These are phyloP conservation scores for Mionectes olivaceus DNA, from an alignment of 2,797 vertebrate species.

Conservation along the genomic window DNA sequence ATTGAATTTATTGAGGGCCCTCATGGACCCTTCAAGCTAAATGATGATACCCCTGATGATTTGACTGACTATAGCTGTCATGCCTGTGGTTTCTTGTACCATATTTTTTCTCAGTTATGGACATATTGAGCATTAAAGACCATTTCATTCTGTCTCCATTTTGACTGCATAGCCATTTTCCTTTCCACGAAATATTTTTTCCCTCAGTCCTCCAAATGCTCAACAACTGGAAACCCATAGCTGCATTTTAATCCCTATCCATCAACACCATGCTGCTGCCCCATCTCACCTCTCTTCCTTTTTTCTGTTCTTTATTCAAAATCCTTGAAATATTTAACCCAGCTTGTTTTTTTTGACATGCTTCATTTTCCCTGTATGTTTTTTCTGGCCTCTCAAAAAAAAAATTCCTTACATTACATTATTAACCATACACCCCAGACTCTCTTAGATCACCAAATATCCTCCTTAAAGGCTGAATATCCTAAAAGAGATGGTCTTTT, in stretches of 20 bases:
- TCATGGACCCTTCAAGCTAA: background rate
- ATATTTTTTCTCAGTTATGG: background rate
- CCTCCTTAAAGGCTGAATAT: background rate
- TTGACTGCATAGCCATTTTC: background rate
- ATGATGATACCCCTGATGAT: background rate
- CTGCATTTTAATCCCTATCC: background rate
- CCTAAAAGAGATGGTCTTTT: background rate
- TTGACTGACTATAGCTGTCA: background rate
- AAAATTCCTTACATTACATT: background rate
- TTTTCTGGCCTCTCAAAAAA: background rate
- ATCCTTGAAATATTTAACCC: background rate
- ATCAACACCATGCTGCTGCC: background rate
- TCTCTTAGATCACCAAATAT: background rate
- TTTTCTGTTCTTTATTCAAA: background rate
- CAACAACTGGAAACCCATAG: background rate
- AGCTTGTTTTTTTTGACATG: background rate
- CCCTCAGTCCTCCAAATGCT: background rate
- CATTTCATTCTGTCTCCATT: background rate
- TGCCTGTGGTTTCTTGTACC: background rate
- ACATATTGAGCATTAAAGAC: background rate
- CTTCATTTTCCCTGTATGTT: background rate
- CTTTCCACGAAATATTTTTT: background rate
- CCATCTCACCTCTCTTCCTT: background rate
- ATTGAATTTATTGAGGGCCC: background rate
- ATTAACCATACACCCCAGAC: background rate